Percentiles rank a stretch among this genome's conserved stretches.
Evolutionary conservation across 1,140 invertebrate species (phyloP).

Genomic region (Leptopilina clavipes): DNA sequence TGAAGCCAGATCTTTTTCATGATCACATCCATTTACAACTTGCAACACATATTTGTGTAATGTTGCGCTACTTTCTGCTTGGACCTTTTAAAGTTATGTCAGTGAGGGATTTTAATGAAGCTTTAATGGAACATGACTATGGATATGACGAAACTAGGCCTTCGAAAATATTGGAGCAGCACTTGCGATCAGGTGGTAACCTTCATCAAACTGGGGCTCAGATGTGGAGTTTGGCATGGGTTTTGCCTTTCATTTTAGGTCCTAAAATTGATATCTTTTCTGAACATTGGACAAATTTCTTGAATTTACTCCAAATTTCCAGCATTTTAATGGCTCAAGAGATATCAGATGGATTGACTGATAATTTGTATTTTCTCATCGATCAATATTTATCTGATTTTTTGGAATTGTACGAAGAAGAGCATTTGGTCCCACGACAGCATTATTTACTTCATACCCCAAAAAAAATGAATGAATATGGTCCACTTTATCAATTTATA

Average conservation of each 20-base stretch:
- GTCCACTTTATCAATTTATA: background rate
- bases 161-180: background rate
- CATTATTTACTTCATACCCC: background rate
- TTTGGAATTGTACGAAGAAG: background rate
- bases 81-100: background rate
- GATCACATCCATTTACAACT: background rate
- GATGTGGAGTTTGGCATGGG: background rate
- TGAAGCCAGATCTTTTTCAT: background rate
- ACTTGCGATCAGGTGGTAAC: background rate
- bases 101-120: background rate
- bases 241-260: background rate
- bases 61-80: background rate
- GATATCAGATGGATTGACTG: background rate
- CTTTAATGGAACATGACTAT: background rate
- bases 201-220: constrained; percentile 5
- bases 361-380: background rate
- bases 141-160: background rate
- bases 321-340: background rate
- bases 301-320: background rate
- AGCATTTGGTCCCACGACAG: background rate
- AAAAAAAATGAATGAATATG: background rate
- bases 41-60: background rate
- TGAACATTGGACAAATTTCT: background rate
- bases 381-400: background rate
- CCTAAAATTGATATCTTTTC: background rate